Evolutionary conservation across 1,140 invertebrate species (phyloP), one percentile per base, ranked within the genome.

Genomic region (Carposina sasakii): DNA sequence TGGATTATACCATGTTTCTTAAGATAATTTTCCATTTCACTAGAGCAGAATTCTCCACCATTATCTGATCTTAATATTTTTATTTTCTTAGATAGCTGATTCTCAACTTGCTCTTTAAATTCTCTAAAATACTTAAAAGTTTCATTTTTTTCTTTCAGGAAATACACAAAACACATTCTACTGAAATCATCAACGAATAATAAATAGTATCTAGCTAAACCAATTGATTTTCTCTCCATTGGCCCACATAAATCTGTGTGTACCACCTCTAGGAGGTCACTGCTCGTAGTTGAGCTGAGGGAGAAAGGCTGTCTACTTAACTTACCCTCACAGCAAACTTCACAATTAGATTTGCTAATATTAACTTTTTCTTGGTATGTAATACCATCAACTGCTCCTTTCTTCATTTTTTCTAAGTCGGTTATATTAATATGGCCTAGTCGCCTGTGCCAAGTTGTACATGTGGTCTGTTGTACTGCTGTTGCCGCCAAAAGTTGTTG

Each of bases 51-150:
- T 37, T 83, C 78, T 22, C 54, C 23, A 12, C 76, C 81, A 58
- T 78, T 81, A 45, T 86, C 81, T 1, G 65, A 63, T 44, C 63
- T 48, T 2, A 87, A n/a, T 1, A 26, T 39, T 49, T 72, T 68
- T 6, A 81, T 46, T 31, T 50, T 58, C 8, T 12, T 12, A 21
- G 10, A 9, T 31, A 12, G 36, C 28, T 43, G 41, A 6, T 43
- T 43, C 24, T 43, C 41, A n/a, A 43, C 41, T 19, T 15, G 15
- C 16, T 15, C 10, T 17, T 43, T 43, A 19, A 26, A 43, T 28
- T 43, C 22, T 26, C 21, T 24, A 17, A 43, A 43, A 10, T 28
- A 13, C 5, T 26, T 43, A 10, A 28, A 26, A n/a, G 19, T 24
- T 15, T 43, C 26, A 43, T 19, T 28, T 26, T 43, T 43, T 23